These are phyloP conservation scores for Cephalopterus ornatus DNA, from an alignment of 2,113 vertebrate species.

Conservation along the genomic window DNA sequence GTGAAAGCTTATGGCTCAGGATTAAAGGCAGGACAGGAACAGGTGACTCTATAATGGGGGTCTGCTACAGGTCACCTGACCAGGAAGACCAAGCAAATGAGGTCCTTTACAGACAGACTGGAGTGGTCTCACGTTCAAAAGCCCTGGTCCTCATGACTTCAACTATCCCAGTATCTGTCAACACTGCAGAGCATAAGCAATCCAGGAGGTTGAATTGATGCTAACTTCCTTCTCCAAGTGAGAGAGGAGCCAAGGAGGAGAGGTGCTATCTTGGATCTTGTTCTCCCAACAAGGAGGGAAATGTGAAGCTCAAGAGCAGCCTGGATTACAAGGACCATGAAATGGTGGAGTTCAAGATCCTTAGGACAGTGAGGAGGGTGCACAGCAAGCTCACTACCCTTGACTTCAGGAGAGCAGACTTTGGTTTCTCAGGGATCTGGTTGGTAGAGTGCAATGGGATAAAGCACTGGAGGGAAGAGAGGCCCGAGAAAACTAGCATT, in stretches of 20 bases:
- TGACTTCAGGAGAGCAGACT: not conserved
- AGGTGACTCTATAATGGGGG: not conserved
- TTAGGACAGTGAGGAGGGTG: not conserved
- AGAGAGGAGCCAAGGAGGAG: not conserved
- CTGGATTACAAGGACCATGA: not conserved
- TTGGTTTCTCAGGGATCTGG: not conserved
- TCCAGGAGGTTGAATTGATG: not conserved
- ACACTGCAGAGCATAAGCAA: not conserved
- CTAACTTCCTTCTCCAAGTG: not conserved
- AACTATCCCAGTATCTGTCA: not conserved
- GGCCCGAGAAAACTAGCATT: not conserved
- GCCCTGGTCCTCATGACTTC: not conserved
- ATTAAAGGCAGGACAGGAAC: not conserved
- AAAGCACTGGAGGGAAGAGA: not conserved
- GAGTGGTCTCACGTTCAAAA: accelerated
- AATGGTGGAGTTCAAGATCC: not conserved
- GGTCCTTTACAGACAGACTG: not conserved
- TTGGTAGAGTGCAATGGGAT: not conserved
- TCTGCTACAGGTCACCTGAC: not conserved
- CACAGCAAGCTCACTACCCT: not conserved
- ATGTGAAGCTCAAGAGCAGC: not conserved
- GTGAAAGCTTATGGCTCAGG: not conserved
- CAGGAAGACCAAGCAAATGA: not conserved
- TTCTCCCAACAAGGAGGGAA: not conserved
- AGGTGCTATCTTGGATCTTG: not conserved